Evolutionary conservation across 1,140 invertebrate genomes (phyloP), one percentile per base, ranked within the genome.

Genomic region (Diorhabda elongata): DNA sequence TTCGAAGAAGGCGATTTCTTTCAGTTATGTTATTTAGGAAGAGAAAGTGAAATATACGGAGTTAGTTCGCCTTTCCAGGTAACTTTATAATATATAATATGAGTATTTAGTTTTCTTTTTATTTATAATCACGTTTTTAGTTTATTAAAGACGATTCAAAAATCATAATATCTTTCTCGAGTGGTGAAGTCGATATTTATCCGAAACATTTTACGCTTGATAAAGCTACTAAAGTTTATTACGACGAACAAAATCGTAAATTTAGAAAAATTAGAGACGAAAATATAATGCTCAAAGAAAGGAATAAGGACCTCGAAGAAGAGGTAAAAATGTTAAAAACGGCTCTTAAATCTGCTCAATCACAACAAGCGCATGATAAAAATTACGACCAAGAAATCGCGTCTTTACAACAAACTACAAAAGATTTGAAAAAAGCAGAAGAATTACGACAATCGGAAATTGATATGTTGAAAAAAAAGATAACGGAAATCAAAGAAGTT

Each of bases 11-110:
- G 45, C 3, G 73, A 77, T 43, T 64, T 76, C 43, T 77, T 74
- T 61, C 77, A 78, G 61, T 71, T 78, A 8, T 78, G 77, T 68
- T 78, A 77, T 69, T 74, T 78, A 57, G 73, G 71, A 58, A 68
- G 69, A 3, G 71, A 78, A 57, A 78, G 77, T 63, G 67, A 72
- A 57, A 61, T 77, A 4, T 66, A 73, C 42, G 77, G 75, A 26
- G 76, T 72, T 11, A 78, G 75, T 64, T 67, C 71, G 43, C 75
- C 77, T 2, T 76, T 78, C 64, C 73, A 76, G 52, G 47, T 52
- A 3, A 4, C 6, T 52, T 52, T 52, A 52, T 52, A 52, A 8
- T 2, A 6, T 52, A 52, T 8, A 52, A 52, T 52, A 52, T 2
- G 47, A 3, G n/a, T 52, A 52, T 52, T 52, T 52, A 52, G 26